Evolutionary conservation across 2,888 invertebrate genomes (phyloP), one percentile per base, ranked within the genome.

Genomic region (Lasioglossum oenotherae): DNA sequence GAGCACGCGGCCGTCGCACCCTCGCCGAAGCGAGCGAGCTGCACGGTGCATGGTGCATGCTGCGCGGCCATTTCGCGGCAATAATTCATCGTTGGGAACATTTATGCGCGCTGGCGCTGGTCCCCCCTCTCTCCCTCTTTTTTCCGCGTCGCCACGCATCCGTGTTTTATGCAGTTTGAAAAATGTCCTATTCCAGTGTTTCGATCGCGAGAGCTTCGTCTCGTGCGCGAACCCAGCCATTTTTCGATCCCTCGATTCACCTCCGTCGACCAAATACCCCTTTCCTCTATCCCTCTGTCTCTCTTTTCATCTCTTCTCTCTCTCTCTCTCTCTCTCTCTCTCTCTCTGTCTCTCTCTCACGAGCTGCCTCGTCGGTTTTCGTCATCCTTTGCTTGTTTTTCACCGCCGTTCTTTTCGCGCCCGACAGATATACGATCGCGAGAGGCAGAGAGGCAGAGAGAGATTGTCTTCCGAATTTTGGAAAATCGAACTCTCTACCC

Each of bases 131-230:
- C 57, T 4, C n/a, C 57, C 4, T 67, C 57, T 49, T 81, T 60
- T 75, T 80, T 71, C 57, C 74, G 44, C 60, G 53, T 38, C 74
- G 75, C 72, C 81, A 57, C 86, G 38, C 69, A 23, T 46, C 49
- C 49, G 78, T 90, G 90, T 90, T 91, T 92, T 89, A 86, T 87
- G 79, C 88, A 67, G 84, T 84, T 88, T 90, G 91, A 89, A 92
- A 92, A 92, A 92, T 93, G 92, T 90, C 91, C 90, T 90, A 90
- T 91, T 82, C 87, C 86, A 84, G 71, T 76, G 81, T 85, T 80
- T 81, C 89, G 90, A 91, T 91, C 86, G 88, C 79, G 77, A 38
- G 23, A 84, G 74, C 85, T 82, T 85, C 84, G 82, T 85, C 80
- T 74, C 64, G n/a, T 12, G 64, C 16, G 8, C 57, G 31, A 23